phyloP scores from a whole-genome alignment of 2,113 vertebrate genomes.

The Macaca mulatta region DNA sequence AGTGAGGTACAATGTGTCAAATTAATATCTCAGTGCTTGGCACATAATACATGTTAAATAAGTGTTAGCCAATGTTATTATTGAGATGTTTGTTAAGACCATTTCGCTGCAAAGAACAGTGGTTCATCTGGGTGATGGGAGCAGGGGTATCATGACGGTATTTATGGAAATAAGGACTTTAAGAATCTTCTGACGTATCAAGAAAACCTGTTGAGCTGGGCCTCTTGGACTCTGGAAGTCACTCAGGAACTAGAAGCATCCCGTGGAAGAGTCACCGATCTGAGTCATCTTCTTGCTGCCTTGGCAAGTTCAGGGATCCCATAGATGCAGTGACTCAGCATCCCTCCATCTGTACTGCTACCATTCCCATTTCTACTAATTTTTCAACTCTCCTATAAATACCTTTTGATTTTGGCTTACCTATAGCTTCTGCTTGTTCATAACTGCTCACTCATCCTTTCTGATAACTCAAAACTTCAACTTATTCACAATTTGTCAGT shows the following conservation, averaged over 20 bases:
- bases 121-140: background rate
- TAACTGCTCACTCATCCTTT: background rate
- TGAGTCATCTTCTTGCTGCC: background rate
- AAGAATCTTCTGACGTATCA: background rate
- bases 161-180: background rate
- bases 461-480: background rate
- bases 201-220: background rate
- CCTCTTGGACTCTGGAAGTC: background rate
- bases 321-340: constrained; percentile 7
- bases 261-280: background rate
- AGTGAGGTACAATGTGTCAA: background rate
- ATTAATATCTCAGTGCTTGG: background rate
- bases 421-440: background rate
- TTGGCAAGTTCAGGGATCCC: background rate
- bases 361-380: background rate
- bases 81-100: background rate
- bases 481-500: background rate
- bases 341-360: background rate
- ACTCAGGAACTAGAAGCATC: background rate
- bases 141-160: background rate
- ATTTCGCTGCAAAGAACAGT: background rate
- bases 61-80: background rate
- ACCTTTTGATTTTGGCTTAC: background rate
- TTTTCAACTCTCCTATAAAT: background rate
- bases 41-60: background rate